Conservation (phyloP, 2,888 invertebrate species). For the Cataglyphis rosenhaueri region DNA sequence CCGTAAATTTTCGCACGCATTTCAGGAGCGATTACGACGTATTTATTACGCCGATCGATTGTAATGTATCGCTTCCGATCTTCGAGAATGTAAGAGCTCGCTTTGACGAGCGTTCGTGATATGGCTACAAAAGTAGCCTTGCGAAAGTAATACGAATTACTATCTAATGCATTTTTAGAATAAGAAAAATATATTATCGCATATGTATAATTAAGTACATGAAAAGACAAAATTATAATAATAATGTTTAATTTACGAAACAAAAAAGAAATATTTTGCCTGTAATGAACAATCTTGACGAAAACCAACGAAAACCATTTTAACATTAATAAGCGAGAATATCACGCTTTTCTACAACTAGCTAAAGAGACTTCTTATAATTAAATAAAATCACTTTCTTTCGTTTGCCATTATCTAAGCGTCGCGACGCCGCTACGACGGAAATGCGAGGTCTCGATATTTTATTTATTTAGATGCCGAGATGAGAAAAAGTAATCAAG, state of each 20-base stretch:
- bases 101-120: neutral
- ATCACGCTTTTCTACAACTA: constrained; percentile 39
- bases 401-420: constrained; percentile 82
- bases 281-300: neutral
- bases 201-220: neutral
- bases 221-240: neutral
- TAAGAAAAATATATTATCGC: neutral
- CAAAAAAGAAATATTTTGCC: neutral
- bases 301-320: constrained; percentile 36
- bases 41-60: constrained; percentile 38
- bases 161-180: neutral
- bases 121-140: neutral
- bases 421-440: constrained; percentile 76
- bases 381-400: constrained; percentile 83
- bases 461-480: constrained; percentile 85
- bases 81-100: neutral
- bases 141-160: neutral
- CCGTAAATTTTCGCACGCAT: constrained; percentile 29
- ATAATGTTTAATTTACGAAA: neutral
- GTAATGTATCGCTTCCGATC: constrained; percentile 9
- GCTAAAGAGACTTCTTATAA: constrained; percentile 75
- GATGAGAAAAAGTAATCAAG: constrained; percentile 85
- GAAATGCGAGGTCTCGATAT: constrained; percentile 81
- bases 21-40: constrained; percentile 12
- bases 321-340: constrained; percentile 52